Base-by-base conservation (phyloP, 2,113 vertebrate species). In the Chionodraco myersi region DNA sequence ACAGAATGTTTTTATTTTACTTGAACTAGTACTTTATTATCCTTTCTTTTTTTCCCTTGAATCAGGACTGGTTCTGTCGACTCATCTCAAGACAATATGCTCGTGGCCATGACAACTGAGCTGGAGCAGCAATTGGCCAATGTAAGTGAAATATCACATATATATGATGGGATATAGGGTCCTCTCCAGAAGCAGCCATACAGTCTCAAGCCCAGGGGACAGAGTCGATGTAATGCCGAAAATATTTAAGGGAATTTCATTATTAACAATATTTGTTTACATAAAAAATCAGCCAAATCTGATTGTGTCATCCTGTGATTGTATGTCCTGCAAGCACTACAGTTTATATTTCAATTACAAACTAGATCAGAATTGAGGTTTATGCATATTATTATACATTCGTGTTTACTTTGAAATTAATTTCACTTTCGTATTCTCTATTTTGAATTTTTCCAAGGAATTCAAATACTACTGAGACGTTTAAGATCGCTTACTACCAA, bases 91-190 rank as follows among this genome's bases (percentile, higher is more conserved):
- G 97, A 98, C 94, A 96, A 95, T 78, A 96, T 98, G 96, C 96
- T 99, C 86, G 96, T 97, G 71, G 96, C 97, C 48, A 98, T 98
- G 97, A 97, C 96, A 1, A 96, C 98, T 80, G 97, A 99, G 87
- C 96, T 99, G 79, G 97, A 99, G 77, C 97, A 99, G 15, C 96
- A 98, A 7, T 92, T 99, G 92, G 94, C 96, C 53, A 97, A 94
- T 94, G 98, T 99, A 92, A 95, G 89, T 84, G 0, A 21, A 34
- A 52, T 53, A 3, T 75, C 18, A 61, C 23, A 14, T 10, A 15
- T 1, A 12, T 30, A 14, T 61, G 23, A 53, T 36, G 34, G 3
- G 1, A 60, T 23, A 44, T 47, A 75, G 1, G 16, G 2, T 80
- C 48, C 1, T 47, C 12, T 52, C 36, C 52, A 73, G 34, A 53